These are phyloP conservation scores for Pocillopora verrucosa DNA, from an alignment of 64 coral and sea anemone species.

Conservation along the genomic window DNA sequence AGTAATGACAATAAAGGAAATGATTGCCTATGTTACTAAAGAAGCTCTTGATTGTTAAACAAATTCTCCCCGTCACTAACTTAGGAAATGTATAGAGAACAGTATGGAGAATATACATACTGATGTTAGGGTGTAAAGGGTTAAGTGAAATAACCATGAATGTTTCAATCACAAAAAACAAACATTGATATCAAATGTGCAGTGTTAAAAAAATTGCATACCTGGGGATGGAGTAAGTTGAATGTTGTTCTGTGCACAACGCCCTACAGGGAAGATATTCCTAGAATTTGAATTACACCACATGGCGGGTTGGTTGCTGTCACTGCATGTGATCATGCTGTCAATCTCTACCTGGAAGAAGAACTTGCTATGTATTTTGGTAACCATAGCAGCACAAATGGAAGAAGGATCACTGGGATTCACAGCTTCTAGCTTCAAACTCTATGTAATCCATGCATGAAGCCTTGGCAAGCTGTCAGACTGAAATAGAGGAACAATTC, in stretches of 20 bases:
- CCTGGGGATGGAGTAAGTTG: conserved; percentile 81
- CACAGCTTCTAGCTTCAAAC: conserved; percentile 80
- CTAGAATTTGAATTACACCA: conserved; percentile 71
- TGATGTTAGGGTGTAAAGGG: too few species aligned
- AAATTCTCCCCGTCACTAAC: too few species aligned
- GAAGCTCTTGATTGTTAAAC: too few species aligned
- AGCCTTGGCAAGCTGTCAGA: conserved; percentile 17
- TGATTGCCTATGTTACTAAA: too few species aligned
- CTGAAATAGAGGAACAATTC: conserved; percentile 23
- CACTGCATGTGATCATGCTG: conserved; percentile 42
- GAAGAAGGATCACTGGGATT: conserved; percentile 85
- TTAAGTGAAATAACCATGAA: too few species aligned
- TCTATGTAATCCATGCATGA: conserved; percentile 57
- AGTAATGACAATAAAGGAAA: too few species aligned
- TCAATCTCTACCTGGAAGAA: conserved; percentile 85
- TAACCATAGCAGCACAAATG: conserved; percentile 85
- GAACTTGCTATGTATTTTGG: conserved; percentile 34
- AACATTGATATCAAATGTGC: too few species aligned
- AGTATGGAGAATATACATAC: too few species aligned
- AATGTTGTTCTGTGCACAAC: conserved; percentile 82
- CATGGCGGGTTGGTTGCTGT: conserved; percentile 32
- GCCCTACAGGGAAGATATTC: conserved; percentile 91
- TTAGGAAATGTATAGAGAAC: too few species aligned
- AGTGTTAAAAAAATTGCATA: background rate
- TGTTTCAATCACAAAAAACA: too few species aligned